Evolutionary conservation across 2,113 vertebrate genomes (phyloP).

Genomic region (Cichladusa arquata): DNA sequence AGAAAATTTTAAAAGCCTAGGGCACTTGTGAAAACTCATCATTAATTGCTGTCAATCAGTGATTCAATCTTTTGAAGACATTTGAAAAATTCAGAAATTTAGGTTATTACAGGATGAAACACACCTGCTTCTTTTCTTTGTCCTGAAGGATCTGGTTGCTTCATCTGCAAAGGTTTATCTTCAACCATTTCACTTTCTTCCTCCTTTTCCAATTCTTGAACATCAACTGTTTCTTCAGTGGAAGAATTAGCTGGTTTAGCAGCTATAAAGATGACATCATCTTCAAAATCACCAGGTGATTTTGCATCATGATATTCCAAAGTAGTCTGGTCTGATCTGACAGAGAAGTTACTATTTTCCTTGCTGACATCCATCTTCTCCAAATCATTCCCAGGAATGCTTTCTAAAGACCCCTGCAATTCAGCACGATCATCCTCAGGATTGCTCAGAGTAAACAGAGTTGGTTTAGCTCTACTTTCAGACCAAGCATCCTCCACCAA

Average conservation of each 20-base stretch:
- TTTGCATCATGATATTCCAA: conserved; percentile 85
- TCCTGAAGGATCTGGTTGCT: not conserved
- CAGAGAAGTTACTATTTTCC: conserved; percentile 74
- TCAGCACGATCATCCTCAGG: conserved; percentile 6
- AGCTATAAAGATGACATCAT: conserved; percentile 66
- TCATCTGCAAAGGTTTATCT: not conserved
- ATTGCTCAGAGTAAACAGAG: not conserved
- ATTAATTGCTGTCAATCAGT: not conserved
- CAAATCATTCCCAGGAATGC: conserved; percentile 6
- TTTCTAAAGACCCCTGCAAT: conserved; percentile 10
- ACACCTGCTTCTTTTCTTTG: conserved; percentile 39
- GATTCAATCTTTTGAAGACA: not conserved
- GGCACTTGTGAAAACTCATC: not conserved
- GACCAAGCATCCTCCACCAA: conserved; percentile 39
- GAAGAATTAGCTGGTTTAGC: conserved; percentile 35
- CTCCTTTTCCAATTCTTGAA: not conserved
- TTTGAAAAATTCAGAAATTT: not conserved
- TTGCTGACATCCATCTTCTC: conserved; percentile 60
- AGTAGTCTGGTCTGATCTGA: conserved; percentile 79
- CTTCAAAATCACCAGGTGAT: conserved; percentile 67
- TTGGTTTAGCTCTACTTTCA: conserved; percentile 28
- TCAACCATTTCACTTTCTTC: not conserved
- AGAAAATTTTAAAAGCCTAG: not conserved
- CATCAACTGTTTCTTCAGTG: not conserved
- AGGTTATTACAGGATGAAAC: not conserved